A percentile compares a stretch with the other conserved stretches of the same genome.
Evolutionary conservation across 2,113 vertebrate genomes (phyloP).

Genomic region (Pseudopipra pipra): DNA sequence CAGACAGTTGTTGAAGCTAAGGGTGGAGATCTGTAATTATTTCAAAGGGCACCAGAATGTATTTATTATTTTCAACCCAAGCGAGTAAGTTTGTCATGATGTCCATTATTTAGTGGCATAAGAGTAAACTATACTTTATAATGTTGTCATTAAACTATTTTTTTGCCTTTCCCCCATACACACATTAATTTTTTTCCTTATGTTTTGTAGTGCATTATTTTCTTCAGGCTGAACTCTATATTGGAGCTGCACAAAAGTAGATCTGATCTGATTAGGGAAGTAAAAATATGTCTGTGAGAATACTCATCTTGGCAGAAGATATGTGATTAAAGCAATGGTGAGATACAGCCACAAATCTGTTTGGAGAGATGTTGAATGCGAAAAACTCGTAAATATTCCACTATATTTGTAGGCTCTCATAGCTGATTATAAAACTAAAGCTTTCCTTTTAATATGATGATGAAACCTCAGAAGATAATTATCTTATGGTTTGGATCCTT

Average conservation of each 20-base stretch:
- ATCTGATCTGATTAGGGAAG: not conserved
- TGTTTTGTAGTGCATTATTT: not conserved
- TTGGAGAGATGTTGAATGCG: not conserved
- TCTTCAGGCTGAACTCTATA: not conserved
- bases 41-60: not conserved
- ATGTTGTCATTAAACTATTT: not conserved
- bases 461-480: not conserved
- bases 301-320: not conserved
- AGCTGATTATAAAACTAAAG: not conserved
- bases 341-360: not conserved
- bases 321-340: not conserved
- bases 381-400: not conserved
- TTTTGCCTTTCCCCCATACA: not conserved
- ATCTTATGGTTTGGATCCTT: not conserved
- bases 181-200: not conserved
- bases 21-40: not conserved
- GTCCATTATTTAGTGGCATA: not conserved
- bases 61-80: not conserved
- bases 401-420: not conserved
- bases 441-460: not conserved
- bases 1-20: not conserved
- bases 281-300: not conserved
- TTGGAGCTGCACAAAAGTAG: not conserved
- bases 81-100: not conserved
- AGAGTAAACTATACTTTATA: not conserved